Percentiles rank a stretch among this genome's conserved stretches.
phyloP scores from a whole-genome alignment of 2,113 vertebrate genomes.

The Lophotis ruficrista region DNA sequence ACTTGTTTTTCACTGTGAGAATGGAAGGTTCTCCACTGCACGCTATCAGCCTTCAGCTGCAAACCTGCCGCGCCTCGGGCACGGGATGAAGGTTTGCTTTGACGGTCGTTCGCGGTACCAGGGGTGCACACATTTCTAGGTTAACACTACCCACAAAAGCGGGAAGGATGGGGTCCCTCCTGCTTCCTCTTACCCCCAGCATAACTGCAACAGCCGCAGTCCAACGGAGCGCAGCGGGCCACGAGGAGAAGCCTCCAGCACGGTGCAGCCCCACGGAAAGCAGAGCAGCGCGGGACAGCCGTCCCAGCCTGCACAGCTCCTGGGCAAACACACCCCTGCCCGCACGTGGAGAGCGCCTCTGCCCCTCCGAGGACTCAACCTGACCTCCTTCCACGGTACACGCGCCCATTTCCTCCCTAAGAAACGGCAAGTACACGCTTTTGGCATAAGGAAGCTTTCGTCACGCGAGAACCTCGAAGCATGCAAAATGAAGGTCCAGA shows the following conservation, averaged over 20 bases:
- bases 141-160: background rate
- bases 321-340: rapidly evolving
- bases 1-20: background rate
- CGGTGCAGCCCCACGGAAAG: rapidly evolving
- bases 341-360: background rate
- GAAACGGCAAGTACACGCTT: rapidly evolving
- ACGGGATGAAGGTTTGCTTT: background rate
- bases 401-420: background rate
- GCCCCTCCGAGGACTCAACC: background rate
- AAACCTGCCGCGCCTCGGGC: background rate
- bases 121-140: background rate
- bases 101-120: background rate
- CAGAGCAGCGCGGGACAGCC: background rate
- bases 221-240: background rate
- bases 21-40: background rate
- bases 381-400: background rate
- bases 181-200: background rate
- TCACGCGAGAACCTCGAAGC: background rate
- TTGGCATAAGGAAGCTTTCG: background rate
- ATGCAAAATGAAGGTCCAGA: background rate
- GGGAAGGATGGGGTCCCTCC: background rate
- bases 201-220: background rate
- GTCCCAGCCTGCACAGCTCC: background rate
- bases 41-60: background rate
- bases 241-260: background rate